Evolutionary conservation across 2,797 vertebrate species (phyloP).

Genomic region (Eospalax fontanierii): DNA sequence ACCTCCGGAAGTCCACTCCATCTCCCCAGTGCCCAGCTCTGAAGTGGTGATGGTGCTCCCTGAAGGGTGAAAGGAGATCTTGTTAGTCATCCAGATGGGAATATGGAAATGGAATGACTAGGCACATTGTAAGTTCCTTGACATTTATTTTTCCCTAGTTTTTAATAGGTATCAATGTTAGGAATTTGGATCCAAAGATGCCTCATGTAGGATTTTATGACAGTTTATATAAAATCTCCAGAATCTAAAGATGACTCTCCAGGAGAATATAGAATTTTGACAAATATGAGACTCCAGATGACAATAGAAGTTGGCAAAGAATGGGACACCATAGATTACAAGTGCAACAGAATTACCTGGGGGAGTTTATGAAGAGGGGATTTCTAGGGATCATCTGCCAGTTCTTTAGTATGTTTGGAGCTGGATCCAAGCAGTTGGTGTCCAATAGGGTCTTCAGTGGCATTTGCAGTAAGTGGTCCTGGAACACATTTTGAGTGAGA

Average conservation of each 20-base stretch:
- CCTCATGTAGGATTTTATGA: background rate
- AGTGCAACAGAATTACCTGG: background rate
- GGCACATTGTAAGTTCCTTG: too few relatives aligned
- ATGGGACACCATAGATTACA: background rate
- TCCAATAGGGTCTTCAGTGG: background rate
- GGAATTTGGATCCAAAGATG: background rate
- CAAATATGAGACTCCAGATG: background rate
- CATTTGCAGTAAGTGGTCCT: background rate
- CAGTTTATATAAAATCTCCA: background rate
- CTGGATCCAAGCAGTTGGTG: background rate
- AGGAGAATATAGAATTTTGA: background rate
- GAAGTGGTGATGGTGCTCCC: background rate
- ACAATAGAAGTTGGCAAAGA: slow-evolving; percentile 2
- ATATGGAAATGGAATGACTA: background rate
- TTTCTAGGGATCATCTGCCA: background rate
- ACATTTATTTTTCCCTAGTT: background rate
- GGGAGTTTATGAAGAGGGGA: background rate
- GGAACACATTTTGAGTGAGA: background rate
- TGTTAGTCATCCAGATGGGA: background rate
- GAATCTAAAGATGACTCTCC: background rate
- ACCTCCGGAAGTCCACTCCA: background rate
- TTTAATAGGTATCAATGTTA: background rate
- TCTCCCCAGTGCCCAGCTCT: background rate
- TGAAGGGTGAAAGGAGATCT: background rate
- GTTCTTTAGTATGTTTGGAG: background rate